These are phyloP conservation scores for Montifringilla adamsi DNA, from an alignment of 2,113 vertebrate species.

Conservation along the genomic window DNA sequence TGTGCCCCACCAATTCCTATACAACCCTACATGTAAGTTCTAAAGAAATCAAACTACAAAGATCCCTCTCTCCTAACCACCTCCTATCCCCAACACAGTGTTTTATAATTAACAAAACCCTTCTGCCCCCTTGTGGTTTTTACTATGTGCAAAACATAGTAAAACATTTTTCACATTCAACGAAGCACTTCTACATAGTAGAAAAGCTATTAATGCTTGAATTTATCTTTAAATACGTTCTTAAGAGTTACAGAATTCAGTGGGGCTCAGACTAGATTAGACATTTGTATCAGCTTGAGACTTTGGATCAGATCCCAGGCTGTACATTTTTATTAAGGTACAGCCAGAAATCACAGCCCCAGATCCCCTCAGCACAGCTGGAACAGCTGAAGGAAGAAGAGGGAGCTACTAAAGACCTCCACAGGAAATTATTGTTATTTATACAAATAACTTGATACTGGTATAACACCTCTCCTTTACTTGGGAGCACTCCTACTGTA, in stretches of 20 bases:
- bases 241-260: not conserved
- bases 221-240: not conserved
- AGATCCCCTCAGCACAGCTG: not conserved
- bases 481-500: not conserved
- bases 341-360: not conserved
- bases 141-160: not conserved
- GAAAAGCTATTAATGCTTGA: not conserved
- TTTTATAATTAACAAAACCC: not conserved
- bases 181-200: not conserved
- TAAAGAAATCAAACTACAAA: not conserved
- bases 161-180: not conserved
- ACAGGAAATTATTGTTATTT: not conserved
- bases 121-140: constrained; percentile 48
- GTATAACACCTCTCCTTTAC: not conserved
- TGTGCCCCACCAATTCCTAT: not conserved
- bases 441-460: not conserved
- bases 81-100: not conserved
- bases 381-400: not conserved
- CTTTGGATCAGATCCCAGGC: not conserved
- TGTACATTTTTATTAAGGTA: not conserved
- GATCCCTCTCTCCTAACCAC: not conserved
- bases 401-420: not conserved
- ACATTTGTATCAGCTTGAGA: not conserved
- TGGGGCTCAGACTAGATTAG: not conserved
- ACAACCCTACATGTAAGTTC: not conserved